These are phyloP conservation scores for Ailurus styani DNA, from an alignment of 2,113 vertebrate species.

Conservation along the genomic window DNA sequence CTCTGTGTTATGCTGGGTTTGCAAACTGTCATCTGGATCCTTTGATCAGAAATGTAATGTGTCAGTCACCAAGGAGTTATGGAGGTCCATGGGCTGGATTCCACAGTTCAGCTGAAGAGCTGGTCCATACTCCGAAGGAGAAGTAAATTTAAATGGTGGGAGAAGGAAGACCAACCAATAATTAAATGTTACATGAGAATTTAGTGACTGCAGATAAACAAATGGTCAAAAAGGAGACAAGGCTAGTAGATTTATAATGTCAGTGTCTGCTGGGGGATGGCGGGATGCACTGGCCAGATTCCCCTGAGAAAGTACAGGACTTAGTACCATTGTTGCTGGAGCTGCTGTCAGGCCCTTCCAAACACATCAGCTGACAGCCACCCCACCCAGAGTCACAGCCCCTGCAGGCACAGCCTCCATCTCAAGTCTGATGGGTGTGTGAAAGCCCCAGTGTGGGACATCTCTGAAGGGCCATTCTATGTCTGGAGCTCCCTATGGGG, in stretches of 20 bases:
- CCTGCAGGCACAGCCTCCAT: background rate
- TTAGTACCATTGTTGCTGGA: background rate
- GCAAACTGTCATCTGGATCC: background rate
- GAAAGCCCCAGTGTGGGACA: background rate
- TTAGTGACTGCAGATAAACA: constrained; percentile 10
- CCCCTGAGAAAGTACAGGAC: background rate
- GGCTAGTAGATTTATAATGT: background rate
- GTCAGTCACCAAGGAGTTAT: background rate
- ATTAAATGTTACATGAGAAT: constrained; percentile 18
- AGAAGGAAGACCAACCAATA: background rate
- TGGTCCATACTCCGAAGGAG: background rate
- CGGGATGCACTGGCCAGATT: background rate
- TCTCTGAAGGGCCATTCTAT: background rate
- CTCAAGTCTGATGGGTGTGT: no score
- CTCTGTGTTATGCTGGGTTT: background rate
- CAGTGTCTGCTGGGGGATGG: background rate
- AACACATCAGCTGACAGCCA: background rate
- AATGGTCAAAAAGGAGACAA: background rate
- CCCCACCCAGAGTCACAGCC: background rate
- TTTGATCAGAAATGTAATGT: background rate
- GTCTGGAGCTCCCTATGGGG: background rate
- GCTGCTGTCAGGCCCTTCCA: background rate
- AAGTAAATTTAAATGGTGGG: background rate
- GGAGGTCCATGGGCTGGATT: background rate
- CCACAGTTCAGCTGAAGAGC: background rate